Conservation (phyloP, 2,888 invertebrate species). For the Apamea epomidion region DNA sequence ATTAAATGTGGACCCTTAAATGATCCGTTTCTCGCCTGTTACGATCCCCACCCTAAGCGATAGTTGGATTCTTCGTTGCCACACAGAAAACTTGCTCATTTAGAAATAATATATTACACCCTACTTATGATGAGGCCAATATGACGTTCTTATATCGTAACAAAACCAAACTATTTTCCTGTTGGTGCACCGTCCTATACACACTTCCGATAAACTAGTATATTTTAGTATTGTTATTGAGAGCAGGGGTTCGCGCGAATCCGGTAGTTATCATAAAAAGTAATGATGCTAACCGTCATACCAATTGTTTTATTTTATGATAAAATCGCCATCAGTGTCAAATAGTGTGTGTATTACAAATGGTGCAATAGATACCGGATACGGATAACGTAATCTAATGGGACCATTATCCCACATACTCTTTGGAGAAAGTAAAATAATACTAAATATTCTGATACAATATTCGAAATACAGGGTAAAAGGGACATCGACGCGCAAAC, state of each 20-base stretch:
- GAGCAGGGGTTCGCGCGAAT: constrained; percentile 70
- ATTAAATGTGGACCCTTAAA: background rate
- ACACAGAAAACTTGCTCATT: constrained; percentile 28
- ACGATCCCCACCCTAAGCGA: background rate
- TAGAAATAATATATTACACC: constrained; percentile 20
- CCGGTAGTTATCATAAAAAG: constrained; percentile 77
- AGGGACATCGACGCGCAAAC: background rate
- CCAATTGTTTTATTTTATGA: constrained; percentile 73
- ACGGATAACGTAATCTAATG: constrained; percentile 57
- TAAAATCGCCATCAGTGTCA: constrained; percentile 66
- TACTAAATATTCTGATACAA: constrained; percentile 25
- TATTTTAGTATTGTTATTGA: constrained; percentile 70
- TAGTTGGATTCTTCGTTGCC: constrained; percentile 8
- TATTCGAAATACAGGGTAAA: background rate
- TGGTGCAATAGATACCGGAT: constrained; percentile 52
- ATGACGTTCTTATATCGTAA: constrained; percentile 41
- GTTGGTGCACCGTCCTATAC: constrained; percentile 36
- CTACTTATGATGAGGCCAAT: constrained; percentile 17
- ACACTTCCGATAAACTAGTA: constrained; percentile 59
- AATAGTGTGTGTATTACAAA: constrained; percentile 65
- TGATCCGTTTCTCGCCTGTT: constrained; percentile 5
- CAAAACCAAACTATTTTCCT: constrained; percentile 53
- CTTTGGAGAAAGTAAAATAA: constrained; percentile 25
- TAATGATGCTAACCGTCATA: constrained; percentile 73
- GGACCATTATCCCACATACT: constrained; percentile 32